A percentile compares a stretch with the other conserved stretches of the same genome.
Conservation (phyloP, 2,113 vertebrate species). For the Corydoras sp. region DNA sequence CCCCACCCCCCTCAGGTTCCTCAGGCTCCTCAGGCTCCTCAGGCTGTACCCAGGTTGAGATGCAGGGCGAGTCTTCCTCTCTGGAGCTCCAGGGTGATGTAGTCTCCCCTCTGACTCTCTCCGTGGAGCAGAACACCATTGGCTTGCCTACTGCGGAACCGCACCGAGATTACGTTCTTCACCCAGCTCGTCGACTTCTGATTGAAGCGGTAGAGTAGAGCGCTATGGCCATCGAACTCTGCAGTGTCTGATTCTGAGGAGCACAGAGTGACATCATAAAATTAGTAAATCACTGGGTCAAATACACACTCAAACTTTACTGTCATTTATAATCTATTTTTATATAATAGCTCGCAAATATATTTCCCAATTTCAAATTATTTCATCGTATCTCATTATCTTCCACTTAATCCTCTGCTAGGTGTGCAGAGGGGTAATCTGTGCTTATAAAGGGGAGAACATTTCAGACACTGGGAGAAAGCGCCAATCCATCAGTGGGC, state of each 20-base stretch:
- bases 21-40: background rate
- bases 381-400: too few relatives aligned
- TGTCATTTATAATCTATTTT: background rate
- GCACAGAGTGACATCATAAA: conserved; percentile 16
- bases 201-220: conserved; percentile 81
- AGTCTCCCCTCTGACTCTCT: conserved; percentile 79
- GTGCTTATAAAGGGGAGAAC: too few relatives aligned
- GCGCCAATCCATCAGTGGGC: too few relatives aligned
- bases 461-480: too few relatives aligned
- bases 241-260: conserved; percentile 74
- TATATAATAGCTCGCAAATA: too few relatives aligned
- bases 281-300: background rate
- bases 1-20: conserved; percentile 51
- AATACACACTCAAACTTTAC: background rate
- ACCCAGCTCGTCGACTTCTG: conserved; percentile 83
- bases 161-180: conserved; percentile 82
- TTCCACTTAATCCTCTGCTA: too few relatives aligned
- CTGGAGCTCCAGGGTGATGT: conserved; percentile 78
- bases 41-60: conserved; percentile 71
- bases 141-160: conserved; percentile 78
- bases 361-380: too few relatives aligned
- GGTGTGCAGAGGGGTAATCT: too few relatives aligned
- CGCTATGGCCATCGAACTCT: conserved; percentile 80
- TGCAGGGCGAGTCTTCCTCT: conserved; percentile 70
- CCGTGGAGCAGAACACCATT: conserved; percentile 81